Evolutionary conservation across 2,797 vertebrate species (phyloP).

Genomic region (Sebastes umbrosus): DNA sequence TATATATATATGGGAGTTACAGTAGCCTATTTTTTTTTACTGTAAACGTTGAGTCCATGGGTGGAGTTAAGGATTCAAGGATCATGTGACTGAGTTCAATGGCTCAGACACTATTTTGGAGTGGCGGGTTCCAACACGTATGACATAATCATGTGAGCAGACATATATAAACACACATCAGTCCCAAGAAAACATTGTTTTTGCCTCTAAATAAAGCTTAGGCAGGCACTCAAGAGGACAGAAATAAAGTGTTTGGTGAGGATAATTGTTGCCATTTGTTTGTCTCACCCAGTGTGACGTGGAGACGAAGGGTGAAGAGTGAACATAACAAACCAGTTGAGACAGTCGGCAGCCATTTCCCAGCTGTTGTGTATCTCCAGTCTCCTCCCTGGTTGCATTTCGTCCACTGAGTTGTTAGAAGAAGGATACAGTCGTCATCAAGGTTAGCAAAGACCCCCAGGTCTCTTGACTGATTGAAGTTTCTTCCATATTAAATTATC

Average conservation of each 20-base stretch:
- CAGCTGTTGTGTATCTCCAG: background rate
- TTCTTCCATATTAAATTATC: background rate
- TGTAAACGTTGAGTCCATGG: too few species aligned
- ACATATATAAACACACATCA: background rate
- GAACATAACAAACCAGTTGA: conserved; percentile 10
- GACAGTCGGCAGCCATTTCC: background rate
- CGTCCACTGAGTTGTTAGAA: background rate
- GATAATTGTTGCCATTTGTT: conserved; percentile 24
- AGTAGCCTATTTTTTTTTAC: too few species aligned
- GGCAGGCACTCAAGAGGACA: background rate
- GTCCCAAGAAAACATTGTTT: background rate
- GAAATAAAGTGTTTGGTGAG: background rate
- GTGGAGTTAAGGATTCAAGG: too few species aligned
- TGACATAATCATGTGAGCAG: background rate
- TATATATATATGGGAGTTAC: too few species aligned
- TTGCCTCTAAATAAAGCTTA: conserved; percentile 5
- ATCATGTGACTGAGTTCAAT: too few species aligned
- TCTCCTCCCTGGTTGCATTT: background rate
- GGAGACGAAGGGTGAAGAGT: background rate
- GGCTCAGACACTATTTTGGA: too few species aligned
- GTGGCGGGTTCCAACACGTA: too few species aligned
- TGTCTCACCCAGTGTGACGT: conserved; percentile 1
- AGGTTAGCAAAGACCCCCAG: background rate
- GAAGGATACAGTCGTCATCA: background rate
- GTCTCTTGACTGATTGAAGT: background rate